Conservation (phyloP, 2,888 invertebrate species). For the Drosophila suboccidentalis region DNA sequence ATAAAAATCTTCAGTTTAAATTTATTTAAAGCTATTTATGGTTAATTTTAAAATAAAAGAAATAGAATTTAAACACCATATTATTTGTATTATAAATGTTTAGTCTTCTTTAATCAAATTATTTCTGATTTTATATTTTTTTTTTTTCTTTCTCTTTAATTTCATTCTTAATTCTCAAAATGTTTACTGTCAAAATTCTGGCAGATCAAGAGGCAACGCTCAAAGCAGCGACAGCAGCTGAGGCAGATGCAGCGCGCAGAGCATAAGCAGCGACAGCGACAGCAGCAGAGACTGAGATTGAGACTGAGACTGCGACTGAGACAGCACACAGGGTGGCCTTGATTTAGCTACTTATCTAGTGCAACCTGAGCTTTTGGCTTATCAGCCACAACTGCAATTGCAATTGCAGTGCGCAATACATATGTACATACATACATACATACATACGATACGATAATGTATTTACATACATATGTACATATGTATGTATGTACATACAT, state of each 20-base stretch:
- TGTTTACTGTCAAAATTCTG: background rate
- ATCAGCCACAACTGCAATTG: conserved; percentile 42
- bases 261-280: too few species aligned
- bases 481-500: conserved; percentile 3
- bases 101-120: too few species aligned
- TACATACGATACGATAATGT: conserved; percentile 13
- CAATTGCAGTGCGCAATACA: conserved; percentile 49
- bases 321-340: conserved; percentile 47
- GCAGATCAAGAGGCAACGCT: background rate
- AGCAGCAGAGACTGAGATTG: background rate
- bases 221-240: background rate
- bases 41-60: too few species aligned
- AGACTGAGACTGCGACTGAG: background rate
- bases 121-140: too few species aligned
- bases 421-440: conserved; percentile 20
- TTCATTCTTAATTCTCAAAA: too few species aligned
- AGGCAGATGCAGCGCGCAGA: too few species aligned
- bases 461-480: conserved; percentile 13
- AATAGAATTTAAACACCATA: too few species aligned
- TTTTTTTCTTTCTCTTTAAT: too few species aligned
- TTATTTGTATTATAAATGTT: too few species aligned
- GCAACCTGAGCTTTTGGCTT: conserved; percentile 70
- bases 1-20: background rate
- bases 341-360: conserved; percentile 31
- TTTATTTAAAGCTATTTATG: background rate